Evolutionary conservation across 2,113 vertebrate species (phyloP).

Genomic region (Chamaea fasciata): DNA sequence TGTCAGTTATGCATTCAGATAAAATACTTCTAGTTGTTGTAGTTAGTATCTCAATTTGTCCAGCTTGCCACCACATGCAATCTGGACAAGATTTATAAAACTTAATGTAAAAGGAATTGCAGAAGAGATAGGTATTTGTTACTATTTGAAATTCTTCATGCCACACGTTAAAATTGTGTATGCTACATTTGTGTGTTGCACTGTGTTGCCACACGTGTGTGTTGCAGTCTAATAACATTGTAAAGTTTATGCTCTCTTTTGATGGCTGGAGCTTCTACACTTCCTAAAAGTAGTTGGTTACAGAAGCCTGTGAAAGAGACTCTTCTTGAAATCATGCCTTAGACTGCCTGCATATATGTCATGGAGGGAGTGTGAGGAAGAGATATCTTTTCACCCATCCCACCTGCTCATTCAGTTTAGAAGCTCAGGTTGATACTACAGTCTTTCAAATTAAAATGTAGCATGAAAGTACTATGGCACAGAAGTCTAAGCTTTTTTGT

Average conservation of each 20-base stretch:
- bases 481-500: neutral
- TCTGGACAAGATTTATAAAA: neutral
- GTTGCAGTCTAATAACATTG: neutral
- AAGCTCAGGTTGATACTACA: neutral
- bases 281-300: neutral
- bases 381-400: neutral
- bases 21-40: neutral
- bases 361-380: neutral
- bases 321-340: neutral
- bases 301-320: neutral
- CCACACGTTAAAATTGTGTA: accelerated
- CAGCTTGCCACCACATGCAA: neutral
- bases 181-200: neutral
- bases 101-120: neutral
- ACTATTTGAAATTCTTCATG: neutral
- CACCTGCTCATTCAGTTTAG: neutral
- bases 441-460: neutral
- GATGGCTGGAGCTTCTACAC: neutral
- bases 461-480: neutral
- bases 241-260: neutral
- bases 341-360: neutral
- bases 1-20: neutral
- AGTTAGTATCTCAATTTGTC: neutral
- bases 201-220: too few relatives aligned
- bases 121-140: neutral